Evolutionary conservation across 2,113 vertebrate genomes (phyloP).

Genomic region (Siniperca knerii): DNA sequence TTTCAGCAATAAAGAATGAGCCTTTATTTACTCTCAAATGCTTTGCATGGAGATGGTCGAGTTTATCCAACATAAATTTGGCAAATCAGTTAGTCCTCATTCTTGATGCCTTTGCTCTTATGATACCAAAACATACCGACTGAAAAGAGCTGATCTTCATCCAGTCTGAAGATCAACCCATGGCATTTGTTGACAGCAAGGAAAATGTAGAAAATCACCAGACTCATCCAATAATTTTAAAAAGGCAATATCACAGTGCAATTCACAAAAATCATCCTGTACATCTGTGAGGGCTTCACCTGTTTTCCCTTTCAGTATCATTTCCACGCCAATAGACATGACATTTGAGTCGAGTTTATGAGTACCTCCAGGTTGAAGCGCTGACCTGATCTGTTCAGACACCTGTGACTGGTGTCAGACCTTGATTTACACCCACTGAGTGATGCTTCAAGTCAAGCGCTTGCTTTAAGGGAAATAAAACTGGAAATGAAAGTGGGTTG

Average conservation of each 20-base stretch:
- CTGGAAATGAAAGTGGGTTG: conserved; percentile 18
- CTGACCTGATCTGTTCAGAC: conserved; percentile 60
- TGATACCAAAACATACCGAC: not conserved
- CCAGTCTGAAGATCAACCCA: no score
- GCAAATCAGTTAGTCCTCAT: not conserved
- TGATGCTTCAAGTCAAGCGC: conserved; percentile 21
- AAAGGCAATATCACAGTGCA: not conserved
- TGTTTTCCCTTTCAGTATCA: conserved; percentile 13
- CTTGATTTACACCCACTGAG: conserved; percentile 26
- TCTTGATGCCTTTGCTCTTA: not conserved
- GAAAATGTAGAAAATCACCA: not conserved
- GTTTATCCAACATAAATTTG: not conserved
- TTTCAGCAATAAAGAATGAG: not conserved
- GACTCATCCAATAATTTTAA: not conserved
- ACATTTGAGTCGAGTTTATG: conserved; percentile 38
- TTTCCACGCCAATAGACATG: conserved; percentile 28
- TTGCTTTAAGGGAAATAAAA: conserved; percentile 27
- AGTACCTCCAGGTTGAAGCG: conserved; percentile 18
- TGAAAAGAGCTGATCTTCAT: not conserved
- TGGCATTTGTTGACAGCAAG: not conserved
- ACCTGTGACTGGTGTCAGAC: conserved; percentile 32
- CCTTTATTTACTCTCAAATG: not conserved
- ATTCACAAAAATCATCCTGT: not conserved
- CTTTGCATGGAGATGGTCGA: not conserved
- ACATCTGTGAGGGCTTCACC: not conserved